Conservation (phyloP, 2,797 vertebrate species). For the Crossoptilon crossoptilon region DNA sequence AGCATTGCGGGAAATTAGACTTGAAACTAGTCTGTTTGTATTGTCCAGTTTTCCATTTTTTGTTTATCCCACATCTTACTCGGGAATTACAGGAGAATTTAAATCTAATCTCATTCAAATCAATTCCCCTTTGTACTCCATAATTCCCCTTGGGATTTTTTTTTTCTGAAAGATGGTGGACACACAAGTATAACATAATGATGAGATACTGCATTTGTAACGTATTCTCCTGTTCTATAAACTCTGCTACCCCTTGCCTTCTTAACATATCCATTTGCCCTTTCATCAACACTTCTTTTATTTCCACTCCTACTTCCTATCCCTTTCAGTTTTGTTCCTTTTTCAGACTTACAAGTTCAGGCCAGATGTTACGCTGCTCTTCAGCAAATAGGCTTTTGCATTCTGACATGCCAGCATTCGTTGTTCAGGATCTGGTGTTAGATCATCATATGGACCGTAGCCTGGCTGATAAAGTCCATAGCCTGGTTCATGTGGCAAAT, state of each 20-base stretch:
- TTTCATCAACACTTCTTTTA: not conserved
- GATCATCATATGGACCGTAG: conserved; percentile 6
- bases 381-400: conserved; percentile 77
- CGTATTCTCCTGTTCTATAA: not conserved
- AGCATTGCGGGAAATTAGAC: not conserved
- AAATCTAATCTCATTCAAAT: not conserved
- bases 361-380: conserved; percentile 73
- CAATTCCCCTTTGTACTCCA: not conserved
- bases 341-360: conserved; percentile 73
- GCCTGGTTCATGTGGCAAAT: conserved; percentile 52
- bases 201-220: not conserved
- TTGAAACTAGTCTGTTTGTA: not conserved
- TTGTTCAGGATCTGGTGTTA: conserved; percentile 5
- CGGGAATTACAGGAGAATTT: not conserved
- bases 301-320: not conserved
- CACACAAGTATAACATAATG: not conserved
- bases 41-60: not conserved
- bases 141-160: not conserved
- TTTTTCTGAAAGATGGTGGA: not conserved
- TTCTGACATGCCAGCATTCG: conserved; percentile 69
- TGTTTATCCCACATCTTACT: not conserved
- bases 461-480: conserved; percentile 46
- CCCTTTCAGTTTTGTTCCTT: not conserved
- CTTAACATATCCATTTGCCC: not conserved
- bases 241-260: not conserved